These are phyloP conservation scores for Calliphora vicina DNA, from an alignment of 1,140 invertebrate genomes.

Conservation along the genomic window DNA sequence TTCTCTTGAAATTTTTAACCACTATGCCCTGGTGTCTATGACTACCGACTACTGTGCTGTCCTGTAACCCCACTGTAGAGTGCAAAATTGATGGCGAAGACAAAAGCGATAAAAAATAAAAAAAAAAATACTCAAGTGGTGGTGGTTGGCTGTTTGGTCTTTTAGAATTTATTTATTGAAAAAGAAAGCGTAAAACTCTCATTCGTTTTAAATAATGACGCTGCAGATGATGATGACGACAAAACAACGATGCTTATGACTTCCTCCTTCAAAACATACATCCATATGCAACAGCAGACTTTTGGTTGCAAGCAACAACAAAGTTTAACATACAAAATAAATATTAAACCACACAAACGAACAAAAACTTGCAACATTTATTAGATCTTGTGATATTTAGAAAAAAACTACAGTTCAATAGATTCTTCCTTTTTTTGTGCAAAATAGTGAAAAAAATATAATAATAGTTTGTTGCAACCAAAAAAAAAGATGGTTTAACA, in stretches of 20 bases:
- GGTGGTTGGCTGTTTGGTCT: neutral
- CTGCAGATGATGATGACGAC: neutral
- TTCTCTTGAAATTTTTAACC: no score
- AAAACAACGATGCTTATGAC: neutral
- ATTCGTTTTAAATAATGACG: constrained; percentile 7
- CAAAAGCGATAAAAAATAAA: no score
- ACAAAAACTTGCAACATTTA: no score
- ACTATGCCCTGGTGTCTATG: no score
- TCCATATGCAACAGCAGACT: neutral
- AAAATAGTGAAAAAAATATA: no score
- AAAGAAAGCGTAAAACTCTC: neutral
- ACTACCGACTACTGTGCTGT: no score
- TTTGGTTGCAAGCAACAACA: neutral
- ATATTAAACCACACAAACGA: neutral
- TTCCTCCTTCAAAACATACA: neutral
- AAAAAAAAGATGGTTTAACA: no score
- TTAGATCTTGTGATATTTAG: no score
- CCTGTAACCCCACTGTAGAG: neutral
- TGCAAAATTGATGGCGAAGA: neutral
- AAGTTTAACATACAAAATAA: neutral
- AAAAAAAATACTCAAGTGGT: neutral
- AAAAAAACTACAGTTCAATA: neutral
- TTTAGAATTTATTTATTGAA: constrained; percentile 9
- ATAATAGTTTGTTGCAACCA: no score
- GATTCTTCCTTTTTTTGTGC: neutral